Base-by-base conservation (phyloP, 2,888 invertebrate genomes). In the Scelioninae gen. 2 region DNA sequence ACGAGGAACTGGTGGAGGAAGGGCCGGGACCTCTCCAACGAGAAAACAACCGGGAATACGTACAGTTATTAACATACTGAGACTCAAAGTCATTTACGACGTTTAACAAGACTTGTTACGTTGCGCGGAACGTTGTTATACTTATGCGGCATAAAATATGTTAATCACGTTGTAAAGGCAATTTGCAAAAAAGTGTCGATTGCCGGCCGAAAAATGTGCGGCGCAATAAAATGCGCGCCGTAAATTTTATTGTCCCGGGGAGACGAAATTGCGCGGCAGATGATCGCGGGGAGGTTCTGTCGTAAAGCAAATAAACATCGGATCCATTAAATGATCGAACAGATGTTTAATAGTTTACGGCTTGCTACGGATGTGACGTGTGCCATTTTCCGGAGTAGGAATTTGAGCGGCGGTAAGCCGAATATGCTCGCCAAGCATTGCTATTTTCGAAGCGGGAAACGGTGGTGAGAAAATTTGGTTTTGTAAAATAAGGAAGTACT, bases 31-130 rank as follows among this genome's bases (percentile, higher is more conserved):
- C 19, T 31, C 53, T 43, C 46, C 39, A n/a, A 28, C 41, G 57
- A 53, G 50, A 31, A 48, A 65, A 61, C 69, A 41, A 65, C 61
- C 63, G 74, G 50, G 46, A 67, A 69, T 74, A 65, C 63, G 60
- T 64, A 61, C 31, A 57, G 70, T 70, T 74, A 74, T 74, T 74
- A 74, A 74, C 74, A 70, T 70, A 70, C 70, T 70, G 48, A 41
- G 65, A 41, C 65, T 57, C 48, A 58, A 61, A 70, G 70, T 70
- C 70, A 65, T 67, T 70, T 65, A 58, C 70, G 70, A 74, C 65
- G 64, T 74, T 74, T 74, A 74, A 70, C 74, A 67, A 63, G 65
- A 57, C 64, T 70, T 43, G 71, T 74, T 71, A 53, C 37, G 71
- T 74, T 70, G 9, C 39, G 50, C 13, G 11, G 63, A 63, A 55